Percentiles rank a stretch among this genome's conserved stretches.
phyloP scores from a whole-genome alignment of 2,797 vertebrate genomes.

The Peromyscus eremicus region DNA sequence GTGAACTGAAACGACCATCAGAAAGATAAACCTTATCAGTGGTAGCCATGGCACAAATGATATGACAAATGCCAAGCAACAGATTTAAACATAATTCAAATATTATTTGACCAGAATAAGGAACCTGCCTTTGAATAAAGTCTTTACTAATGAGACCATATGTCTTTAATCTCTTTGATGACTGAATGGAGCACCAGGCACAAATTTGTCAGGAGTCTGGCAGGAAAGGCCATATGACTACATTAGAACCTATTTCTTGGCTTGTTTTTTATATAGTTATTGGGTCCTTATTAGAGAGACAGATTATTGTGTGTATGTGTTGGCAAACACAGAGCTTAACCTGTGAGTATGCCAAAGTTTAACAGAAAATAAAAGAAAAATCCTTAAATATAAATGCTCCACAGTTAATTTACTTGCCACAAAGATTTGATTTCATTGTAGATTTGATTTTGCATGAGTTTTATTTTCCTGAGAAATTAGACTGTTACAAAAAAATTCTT shows the following conservation, averaged over 20 bases:
- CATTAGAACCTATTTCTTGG: background rate
- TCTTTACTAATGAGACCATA: background rate
- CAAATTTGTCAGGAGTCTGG: slow-evolving; percentile 33
- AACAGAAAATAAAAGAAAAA: slow-evolving; percentile 52
- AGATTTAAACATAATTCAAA: slow-evolving; percentile 57
- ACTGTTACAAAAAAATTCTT: slow-evolving; percentile 13
- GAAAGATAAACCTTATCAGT: slow-evolving; percentile 49
- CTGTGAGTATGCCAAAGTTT: slow-evolving; percentile 16
- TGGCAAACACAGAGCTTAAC: slow-evolving; percentile 46
- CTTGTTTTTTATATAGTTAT: slow-evolving; percentile 40
- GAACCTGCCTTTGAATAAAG: slow-evolving; percentile 59
- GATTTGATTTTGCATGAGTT: slow-evolving; percentile 24
- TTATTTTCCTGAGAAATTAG: slow-evolving; percentile 62
- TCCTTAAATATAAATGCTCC: slow-evolving; percentile 1
- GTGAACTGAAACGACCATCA: slow-evolving; percentile 55
- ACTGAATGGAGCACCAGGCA: background rate
- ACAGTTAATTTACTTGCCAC: slow-evolving; percentile 22
- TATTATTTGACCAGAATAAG: slow-evolving; percentile 63
- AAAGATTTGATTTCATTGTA: slow-evolving; percentile 43
- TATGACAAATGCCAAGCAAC: slow-evolving; percentile 63
- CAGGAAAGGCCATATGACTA: background rate
- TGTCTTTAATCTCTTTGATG: background rate
- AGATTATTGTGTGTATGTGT: slow-evolving; percentile 33
- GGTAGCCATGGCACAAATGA: slow-evolving; percentile 45
- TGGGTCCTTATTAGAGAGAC: background rate